Conservation (phyloP, 1,140 invertebrate genomes). For the Amphibalanus amphitrite region DNA sequence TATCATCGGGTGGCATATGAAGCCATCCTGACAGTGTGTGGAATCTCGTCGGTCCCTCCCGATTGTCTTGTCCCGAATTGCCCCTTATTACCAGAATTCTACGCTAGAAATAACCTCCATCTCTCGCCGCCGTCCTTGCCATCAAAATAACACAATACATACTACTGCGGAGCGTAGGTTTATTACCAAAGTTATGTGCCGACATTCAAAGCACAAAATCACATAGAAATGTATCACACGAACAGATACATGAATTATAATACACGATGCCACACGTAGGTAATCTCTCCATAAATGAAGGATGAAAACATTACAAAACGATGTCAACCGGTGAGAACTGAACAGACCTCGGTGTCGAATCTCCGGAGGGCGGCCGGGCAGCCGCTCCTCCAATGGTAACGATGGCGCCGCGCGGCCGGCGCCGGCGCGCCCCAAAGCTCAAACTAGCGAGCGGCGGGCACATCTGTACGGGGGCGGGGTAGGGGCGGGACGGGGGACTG, state of each 20-base stretch:
- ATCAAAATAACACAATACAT: no score
- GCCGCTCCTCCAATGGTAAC: background rate
- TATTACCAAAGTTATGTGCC: constrained; percentile 1
- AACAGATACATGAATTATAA: background rate
- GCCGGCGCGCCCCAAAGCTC: background rate
- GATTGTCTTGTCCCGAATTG: no score
- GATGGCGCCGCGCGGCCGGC: no score
- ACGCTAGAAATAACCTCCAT: no score
- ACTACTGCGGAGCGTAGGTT: background rate
- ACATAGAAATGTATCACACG: constrained; percentile 1
- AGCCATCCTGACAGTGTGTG: no score
- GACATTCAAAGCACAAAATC: constrained; percentile 1
- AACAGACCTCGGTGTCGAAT: background rate
- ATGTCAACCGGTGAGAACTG: background rate
- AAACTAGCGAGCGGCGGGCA: background rate
- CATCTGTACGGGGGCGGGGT: background rate
- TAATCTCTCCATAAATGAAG: constrained; percentile 1
- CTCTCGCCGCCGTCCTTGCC: no score
- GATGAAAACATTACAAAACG: constrained; percentile 2
- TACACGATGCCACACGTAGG: constrained; percentile 1
- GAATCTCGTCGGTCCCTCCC: no score
- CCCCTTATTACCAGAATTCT: no score
- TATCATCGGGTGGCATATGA: no score
- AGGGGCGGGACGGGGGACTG: no score
- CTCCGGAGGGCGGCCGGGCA: background rate